Conservation (phyloP, 2,888 invertebrate genomes). For the Alloplasta piceator region DNA sequence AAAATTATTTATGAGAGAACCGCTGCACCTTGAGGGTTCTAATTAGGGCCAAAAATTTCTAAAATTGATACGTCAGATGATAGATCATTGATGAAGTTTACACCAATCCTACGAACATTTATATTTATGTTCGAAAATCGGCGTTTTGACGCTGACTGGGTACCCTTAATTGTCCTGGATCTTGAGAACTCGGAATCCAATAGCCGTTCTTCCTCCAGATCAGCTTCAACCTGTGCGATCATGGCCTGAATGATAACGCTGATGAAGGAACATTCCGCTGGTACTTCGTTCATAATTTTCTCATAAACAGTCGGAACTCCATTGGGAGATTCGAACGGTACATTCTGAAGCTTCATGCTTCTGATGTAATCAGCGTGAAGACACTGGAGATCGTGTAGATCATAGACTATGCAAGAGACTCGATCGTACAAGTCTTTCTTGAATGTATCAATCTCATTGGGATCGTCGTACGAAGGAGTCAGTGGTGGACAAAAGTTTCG, state of each 20-base stretch:
- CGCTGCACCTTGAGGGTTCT: too few relatives aligned
- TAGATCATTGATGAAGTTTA: too few relatives aligned
- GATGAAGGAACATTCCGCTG: constrained; percentile 72
- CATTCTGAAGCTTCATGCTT: constrained; percentile 81
- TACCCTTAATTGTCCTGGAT: neutral
- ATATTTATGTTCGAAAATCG: too few relatives aligned
- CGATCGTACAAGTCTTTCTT: constrained; percentile 84
- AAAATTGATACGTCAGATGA: too few relatives aligned
- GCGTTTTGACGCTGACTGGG: too few relatives aligned
- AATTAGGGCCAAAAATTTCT: too few relatives aligned
- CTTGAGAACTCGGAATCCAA: neutral
- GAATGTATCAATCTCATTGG: constrained; percentile 42
- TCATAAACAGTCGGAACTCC: constrained; percentile 67
- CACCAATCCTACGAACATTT: too few relatives aligned
- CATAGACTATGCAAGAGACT: constrained; percentile 84
- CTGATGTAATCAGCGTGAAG: constrained; percentile 84
- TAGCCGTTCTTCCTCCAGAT: constrained; percentile 24
- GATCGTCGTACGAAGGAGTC: constrained; percentile 21
- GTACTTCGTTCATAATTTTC: constrained; percentile 67
- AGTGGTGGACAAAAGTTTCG: constrained; percentile 67
- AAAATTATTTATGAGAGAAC: too few relatives aligned
- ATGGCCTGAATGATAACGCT: constrained; percentile 74
- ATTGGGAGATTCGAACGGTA: constrained; percentile 60
- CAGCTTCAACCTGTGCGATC: constrained; percentile 73
- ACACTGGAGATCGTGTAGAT: constrained; percentile 84